A percentile compares a stretch with the other conserved stretches of the same genome.
Conservation (phyloP, 2,888 invertebrate genomes). For the Orchesella flavescens region DNA sequence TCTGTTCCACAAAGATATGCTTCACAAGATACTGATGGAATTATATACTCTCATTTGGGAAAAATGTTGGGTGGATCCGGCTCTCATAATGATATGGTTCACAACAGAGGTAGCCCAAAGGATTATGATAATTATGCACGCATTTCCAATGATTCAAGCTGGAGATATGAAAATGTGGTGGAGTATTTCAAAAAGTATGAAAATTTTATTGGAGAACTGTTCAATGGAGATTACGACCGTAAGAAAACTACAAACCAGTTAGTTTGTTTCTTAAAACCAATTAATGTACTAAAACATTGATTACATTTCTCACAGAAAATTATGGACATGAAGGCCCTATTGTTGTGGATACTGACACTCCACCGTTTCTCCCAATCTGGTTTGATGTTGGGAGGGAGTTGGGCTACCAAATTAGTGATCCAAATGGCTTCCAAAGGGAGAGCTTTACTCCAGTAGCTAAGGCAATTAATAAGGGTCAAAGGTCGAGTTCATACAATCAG, state of each 20-base stretch:
- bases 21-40: constrained; percentile 11
- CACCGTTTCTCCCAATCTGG: constrained; percentile 34
- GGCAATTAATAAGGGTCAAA: constrained; percentile 20
- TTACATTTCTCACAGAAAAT: not conserved
- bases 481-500: constrained; percentile 24
- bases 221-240: not conserved
- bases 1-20: constrained; percentile 32
- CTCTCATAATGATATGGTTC: constrained; percentile 52
- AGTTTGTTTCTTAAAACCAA: not conserved
- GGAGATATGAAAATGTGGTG: constrained; percentile 52
- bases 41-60: constrained; percentile 16
- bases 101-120: constrained; percentile 50
- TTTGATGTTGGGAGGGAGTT: constrained; percentile 57
- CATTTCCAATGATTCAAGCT: constrained; percentile 46
- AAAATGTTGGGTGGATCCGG: constrained; percentile 65
- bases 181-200: constrained; percentile 58
- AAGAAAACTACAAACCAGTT: not conserved
- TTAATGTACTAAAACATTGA: not conserved
- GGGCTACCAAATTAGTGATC: constrained; percentile 36
- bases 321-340: constrained; percentile 51
- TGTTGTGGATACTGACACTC: constrained; percentile 25
- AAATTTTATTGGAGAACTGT: constrained; percentile 52
- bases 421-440: constrained; percentile 48
- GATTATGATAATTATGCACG: constrained; percentile 60
- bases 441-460: constrained; percentile 44